Evolutionary conservation across 2,888 invertebrate species (phyloP).

Genomic region (Agrypnus murinus): DNA sequence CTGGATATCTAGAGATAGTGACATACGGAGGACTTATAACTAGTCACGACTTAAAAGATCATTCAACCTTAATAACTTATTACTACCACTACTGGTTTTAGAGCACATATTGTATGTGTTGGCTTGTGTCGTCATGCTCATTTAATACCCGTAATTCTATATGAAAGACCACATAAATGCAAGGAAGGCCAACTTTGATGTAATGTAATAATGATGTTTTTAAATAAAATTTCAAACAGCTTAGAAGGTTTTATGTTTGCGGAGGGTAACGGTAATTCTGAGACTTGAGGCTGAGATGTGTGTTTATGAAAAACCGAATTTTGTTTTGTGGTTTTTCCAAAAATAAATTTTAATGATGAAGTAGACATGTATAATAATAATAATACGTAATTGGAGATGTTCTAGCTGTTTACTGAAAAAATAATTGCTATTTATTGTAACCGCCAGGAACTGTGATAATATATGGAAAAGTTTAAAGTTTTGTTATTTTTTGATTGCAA

Average conservation of each 20-base stretch:
- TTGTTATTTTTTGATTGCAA: no score
- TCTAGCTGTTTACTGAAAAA: no score
- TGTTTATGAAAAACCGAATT: background rate
- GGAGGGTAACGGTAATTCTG: no score
- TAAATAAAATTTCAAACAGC: constrained; percentile 3
- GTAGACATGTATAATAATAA: no score
- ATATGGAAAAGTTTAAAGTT: no score
- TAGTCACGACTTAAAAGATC: constrained; percentile 23
- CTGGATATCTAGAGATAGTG: constrained; percentile 9
- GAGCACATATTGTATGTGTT: background rate
- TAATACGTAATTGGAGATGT: no score
- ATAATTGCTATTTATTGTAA: no score
- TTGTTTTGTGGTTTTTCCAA: background rate
- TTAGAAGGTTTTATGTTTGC: constrained; percentile 1
- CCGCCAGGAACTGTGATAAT: no score
- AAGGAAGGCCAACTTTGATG: constrained; percentile 10
- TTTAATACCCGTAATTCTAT: constrained; percentile 15
- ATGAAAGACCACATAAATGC: constrained; percentile 23
- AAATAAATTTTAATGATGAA: no score
- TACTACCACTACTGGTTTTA: constrained; percentile 8
- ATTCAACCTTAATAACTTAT: constrained; percentile 23
- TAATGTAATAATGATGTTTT: constrained; percentile 20
- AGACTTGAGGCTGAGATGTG: no score
- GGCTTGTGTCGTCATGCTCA: background rate
- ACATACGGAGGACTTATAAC: constrained; percentile 20